Percentiles rank a stretch among this genome's conserved stretches.
Conservation (phyloP, 2,113 vertebrate species). For the Sylvia atricapilla region DNA sequence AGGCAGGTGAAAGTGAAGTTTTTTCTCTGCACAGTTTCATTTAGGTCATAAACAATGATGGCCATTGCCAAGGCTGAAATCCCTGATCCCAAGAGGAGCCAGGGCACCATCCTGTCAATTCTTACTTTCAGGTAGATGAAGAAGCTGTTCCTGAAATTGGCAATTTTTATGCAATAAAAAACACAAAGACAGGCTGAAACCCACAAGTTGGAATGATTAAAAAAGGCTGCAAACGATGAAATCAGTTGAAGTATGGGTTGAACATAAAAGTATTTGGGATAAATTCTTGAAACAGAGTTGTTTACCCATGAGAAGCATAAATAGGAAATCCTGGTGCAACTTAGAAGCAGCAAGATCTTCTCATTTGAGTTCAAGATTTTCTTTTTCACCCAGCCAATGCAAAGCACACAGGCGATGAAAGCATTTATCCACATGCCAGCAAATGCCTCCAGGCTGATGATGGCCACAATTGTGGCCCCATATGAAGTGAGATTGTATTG, state of each 20-base stretch:
- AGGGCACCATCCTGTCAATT: neutral
- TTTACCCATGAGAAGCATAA: neutral
- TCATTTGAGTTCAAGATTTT: neutral
- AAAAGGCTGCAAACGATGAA: neutral
- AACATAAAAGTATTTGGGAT: too few relatives aligned
- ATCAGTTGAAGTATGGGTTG: too few relatives aligned
- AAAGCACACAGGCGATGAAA: neutral
- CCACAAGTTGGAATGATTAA: neutral
- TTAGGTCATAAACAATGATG: too few relatives aligned
- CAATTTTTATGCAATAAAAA: constrained; percentile 41
- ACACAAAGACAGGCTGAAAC: neutral
- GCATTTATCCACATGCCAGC: neutral
- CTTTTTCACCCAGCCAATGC: neutral
- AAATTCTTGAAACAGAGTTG: too few relatives aligned
- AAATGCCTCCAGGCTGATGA: too few relatives aligned
- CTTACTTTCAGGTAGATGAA: constrained; percentile 14
- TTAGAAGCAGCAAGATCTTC: neutral
- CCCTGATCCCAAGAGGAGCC: neutral
- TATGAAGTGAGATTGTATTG: neutral
- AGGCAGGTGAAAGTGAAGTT: too few relatives aligned
- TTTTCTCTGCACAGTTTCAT: too few relatives aligned
- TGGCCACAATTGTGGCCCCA: too few relatives aligned
- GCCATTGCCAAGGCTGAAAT: too few relatives aligned
- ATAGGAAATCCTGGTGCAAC: neutral
- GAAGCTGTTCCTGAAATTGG: neutral